A percentile compares a stretch with the other conserved stretches of the same genome.
Conservation (phyloP, 1,140 invertebrate genomes). For the Conus ventricosus region DNA sequence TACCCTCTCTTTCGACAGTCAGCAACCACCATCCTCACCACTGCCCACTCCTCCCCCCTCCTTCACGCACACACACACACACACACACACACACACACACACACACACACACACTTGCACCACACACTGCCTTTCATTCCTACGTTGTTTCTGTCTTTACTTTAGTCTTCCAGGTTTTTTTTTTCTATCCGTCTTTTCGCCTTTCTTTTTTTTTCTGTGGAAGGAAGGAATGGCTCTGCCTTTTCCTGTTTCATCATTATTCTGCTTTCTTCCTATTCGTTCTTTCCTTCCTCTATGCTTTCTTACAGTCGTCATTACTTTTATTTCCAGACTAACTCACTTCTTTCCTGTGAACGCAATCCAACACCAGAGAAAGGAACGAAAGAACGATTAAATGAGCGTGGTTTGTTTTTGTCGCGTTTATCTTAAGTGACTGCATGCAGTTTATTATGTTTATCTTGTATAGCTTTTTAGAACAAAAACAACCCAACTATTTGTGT, state of each 20-base stretch:
- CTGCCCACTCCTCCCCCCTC: neutral
- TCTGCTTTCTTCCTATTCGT: neutral
- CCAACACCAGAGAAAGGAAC: too few relatives aligned
- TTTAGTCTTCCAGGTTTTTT: neutral
- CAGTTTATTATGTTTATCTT: too few relatives aligned
- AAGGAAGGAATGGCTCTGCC: too few relatives aligned
- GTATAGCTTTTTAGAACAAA: too few relatives aligned
- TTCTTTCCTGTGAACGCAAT: too few relatives aligned
- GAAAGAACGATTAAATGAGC: too few relatives aligned
- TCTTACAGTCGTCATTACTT: neutral
- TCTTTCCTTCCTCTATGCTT: neutral
- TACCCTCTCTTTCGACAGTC: neutral
- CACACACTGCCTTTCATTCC: neutral
- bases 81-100: too few relatives aligned
- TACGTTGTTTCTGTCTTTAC: neutral
- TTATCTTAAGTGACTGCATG: too few relatives aligned
- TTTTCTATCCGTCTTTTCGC: neutral
- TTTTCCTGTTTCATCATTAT: neutral
- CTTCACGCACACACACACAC: neutral
- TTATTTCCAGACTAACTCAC: neutral
- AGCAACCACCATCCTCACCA: neutral
- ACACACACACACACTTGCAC: too few relatives aligned
- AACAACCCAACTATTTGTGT: neutral
- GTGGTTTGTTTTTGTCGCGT: too few relatives aligned
- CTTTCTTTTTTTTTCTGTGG: slow-evolving; percentile 12